Base-by-base conservation (phyloP, 2,888 invertebrate genomes). In the Trissonchulus sp. region DNA sequence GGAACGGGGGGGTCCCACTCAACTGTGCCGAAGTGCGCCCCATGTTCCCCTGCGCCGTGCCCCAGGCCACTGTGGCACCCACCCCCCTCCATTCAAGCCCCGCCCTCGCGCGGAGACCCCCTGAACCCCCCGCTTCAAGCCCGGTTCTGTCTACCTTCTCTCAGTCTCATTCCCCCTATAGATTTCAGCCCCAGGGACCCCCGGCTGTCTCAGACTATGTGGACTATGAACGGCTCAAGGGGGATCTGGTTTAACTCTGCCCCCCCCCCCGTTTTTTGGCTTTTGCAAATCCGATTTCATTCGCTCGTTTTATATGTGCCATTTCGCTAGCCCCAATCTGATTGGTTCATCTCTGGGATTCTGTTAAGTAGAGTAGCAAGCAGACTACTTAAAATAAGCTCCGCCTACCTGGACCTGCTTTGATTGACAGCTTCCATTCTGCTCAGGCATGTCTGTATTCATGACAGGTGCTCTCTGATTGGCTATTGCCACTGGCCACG, bases 31-130 rank as follows among this genome's bases (percentile, higher is more conserved):
- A 48, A 23, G 48, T 48, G 8, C 48, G 48, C 23, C 48, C 48
- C 48, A 48, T 48, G 8, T 23, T 48, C 48, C 48, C 48, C 8
- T 48, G 48, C 8, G 8, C 48, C 8, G 48, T 48, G 8, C 48
- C 48, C 48, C 48, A 48, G 48, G 48, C 48, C 23, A 23, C 48
- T 48, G 48, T 48, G 48, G 48, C 48, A 48, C 48, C 48, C 48
- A 48, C 8, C 48, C 8, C 8, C 23, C 48, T 15, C 23, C 48
- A 48, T 48, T 15, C 23, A 48, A 48, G 8, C 48, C 8, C 48
- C 48, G 23, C 48, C 48, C 8, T 23, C 48, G 23, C 48, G 8
- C 8, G 8, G 48, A 48, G 8, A 23, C 8, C 8, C 23, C 8
- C 8, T 48, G 23, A 23, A 15, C 48, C n/a, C n/a, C n/a, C n/a